Evolutionary conservation across 2,113 vertebrate species (phyloP).

Genomic region (Sterna hirundo): DNA sequence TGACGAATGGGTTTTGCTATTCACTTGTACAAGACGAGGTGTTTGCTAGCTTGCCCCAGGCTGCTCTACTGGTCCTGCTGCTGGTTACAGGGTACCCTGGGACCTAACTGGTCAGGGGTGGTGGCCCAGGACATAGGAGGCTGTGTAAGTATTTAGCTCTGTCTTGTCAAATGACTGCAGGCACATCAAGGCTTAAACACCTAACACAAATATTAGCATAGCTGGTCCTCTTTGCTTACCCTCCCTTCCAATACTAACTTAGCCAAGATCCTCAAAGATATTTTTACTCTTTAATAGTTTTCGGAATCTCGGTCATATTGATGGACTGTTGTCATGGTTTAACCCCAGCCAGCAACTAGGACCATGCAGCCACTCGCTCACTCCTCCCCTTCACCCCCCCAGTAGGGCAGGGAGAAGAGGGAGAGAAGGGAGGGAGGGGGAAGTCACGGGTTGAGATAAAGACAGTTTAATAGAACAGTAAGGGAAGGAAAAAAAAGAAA

Average conservation of each 20-base stretch:
- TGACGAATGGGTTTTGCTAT: not conserved
- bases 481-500: not conserved
- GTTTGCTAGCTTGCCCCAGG: not conserved
- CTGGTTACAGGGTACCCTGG: not conserved
- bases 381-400: not conserved
- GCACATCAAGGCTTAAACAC: not conserved
- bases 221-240: not conserved
- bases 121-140: not conserved
- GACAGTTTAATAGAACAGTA: not conserved
- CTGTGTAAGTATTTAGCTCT: not conserved
- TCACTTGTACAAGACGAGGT: rapidly evolving
- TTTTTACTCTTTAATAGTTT: not conserved
- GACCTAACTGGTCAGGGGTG: rapidly evolving
- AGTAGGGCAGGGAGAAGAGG: not conserved
- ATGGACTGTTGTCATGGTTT: not conserved
- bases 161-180: not conserved
- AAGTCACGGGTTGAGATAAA: not conserved
- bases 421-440: not conserved
- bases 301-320: not conserved
- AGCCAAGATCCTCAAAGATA: not conserved
- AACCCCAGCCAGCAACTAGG: not conserved
- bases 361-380: not conserved
- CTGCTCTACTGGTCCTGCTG: not conserved
- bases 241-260: not conserved
- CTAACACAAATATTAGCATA: not conserved